These are phyloP conservation scores for Hypomesus transpacificus DNA, from an alignment of 2,113 vertebrate genomes.

Conservation along the genomic window DNA sequence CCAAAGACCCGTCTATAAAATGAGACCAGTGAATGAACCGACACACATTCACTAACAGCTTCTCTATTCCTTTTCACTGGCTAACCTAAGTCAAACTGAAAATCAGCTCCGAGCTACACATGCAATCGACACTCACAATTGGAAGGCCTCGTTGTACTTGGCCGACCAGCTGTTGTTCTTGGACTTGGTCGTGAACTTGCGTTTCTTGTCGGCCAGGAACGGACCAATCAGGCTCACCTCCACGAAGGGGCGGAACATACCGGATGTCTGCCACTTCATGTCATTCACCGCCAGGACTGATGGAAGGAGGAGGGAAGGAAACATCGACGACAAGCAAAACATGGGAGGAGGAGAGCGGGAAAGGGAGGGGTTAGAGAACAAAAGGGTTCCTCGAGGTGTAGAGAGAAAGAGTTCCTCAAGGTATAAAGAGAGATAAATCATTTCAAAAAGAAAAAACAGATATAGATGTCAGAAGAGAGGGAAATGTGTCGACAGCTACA, in stretches of 20 bases:
- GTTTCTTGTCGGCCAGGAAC: slow-evolving; percentile 89
- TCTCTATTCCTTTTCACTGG: too few species aligned
- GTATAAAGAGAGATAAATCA: background rate
- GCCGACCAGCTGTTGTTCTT: slow-evolving; percentile 98
- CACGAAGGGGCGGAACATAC: slow-evolving; percentile 96
- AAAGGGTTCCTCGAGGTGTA: background rate
- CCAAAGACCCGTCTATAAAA: background rate
- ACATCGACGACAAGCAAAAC: background rate
- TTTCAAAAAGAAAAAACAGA: background rate
- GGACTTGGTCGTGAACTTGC: slow-evolving; percentile 95
- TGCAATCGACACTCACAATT: slow-evolving; percentile 79
- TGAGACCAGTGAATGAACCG: background rate
- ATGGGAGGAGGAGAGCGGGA: background rate
- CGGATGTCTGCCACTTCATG: slow-evolving; percentile 94
- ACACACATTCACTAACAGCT: background rate
- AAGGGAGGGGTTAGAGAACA: background rate
- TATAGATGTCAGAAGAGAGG: background rate
- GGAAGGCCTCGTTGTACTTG: slow-evolving; percentile 95
- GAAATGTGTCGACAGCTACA: background rate
- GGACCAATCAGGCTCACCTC: slow-evolving; percentile 93
- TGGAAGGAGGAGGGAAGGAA: background rate
- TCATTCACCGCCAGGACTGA: slow-evolving; percentile 92
- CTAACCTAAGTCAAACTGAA: too few species aligned
- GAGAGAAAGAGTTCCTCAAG: background rate
- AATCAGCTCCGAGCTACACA: background rate